Conservation (phyloP, 2,797 vertebrate genomes). For the Erethizon dorsatum region DNA sequence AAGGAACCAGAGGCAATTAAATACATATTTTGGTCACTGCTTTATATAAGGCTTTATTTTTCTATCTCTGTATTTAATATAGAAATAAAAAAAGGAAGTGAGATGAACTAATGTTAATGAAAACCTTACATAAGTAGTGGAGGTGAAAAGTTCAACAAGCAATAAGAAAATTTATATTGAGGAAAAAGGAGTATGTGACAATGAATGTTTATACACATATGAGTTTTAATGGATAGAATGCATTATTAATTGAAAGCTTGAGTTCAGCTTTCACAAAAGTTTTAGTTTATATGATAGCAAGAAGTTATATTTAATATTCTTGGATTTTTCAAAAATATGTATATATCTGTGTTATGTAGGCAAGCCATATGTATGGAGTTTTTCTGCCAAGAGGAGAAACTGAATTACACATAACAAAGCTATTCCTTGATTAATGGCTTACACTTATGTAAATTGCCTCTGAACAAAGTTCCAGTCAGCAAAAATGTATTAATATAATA, state of each 20-base stretch:
- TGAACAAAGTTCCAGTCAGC: neutral
- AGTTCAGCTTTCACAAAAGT: neutral
- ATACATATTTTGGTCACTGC: neutral
- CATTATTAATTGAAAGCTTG: neutral
- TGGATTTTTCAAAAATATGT: neutral
- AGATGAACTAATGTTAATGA: conserved; percentile 59
- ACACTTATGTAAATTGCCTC: neutral
- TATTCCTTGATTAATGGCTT: neutral
- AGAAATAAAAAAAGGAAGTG: conserved; percentile 52
- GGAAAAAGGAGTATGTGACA: neutral
- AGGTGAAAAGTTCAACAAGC: conserved; percentile 43
- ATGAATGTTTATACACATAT: neutral
- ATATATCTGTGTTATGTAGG: neutral
- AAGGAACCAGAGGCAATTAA: conserved; percentile 65
- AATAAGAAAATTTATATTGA: conserved; percentile 36
- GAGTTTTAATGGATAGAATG: neutral
- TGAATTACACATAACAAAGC: neutral
- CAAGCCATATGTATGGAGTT: neutral
- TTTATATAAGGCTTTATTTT: conserved; percentile 65
- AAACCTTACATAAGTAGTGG: neutral
- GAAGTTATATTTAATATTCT: neutral
- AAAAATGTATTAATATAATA: neutral
- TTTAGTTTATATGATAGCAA: neutral
- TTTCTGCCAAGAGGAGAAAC: neutral
- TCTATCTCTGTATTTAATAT: conserved; percentile 9